Base-by-base conservation (phyloP, 2,797 vertebrate species). In the Nothura maculosa region DNA sequence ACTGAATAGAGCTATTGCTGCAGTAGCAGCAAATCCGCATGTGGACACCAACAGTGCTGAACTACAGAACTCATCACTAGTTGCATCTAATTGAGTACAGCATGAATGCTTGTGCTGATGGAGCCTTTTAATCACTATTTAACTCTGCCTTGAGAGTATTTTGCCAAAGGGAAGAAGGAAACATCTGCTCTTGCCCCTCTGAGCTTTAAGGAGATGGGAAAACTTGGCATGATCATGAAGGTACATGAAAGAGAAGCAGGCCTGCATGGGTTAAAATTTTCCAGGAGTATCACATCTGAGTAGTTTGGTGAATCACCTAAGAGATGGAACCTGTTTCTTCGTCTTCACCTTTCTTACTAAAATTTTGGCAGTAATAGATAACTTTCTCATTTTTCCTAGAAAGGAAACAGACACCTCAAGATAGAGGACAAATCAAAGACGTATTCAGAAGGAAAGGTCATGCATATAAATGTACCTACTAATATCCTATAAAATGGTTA, bases 341-440 rank as follows among this genome's bases (percentile, higher is more conserved):
- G 24, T 48, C 25, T 5, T 45, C 52, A 36, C 67, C 42, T 84
- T 84, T 70, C 42, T 84, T 84, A 87, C 14, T 69, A 27, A 86
- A 79, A 7, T 57, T 92, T 90, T 94, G 91, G 22, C 22, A 47
- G 30, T 22, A 21, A 67, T 25, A 34, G 45, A 34, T 13, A 38
- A 76, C 85, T 79, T n/a, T 52, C 10, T 94, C 21, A 69, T 15
- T 89, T 79, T 92, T 90, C 77, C 81, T 81, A 79, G 83, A 81
- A 86, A 86, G 48, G 57, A 94, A 92, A 79, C 6, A 92, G 66
- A 45, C 64, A 84, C 52, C 22, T 94, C 25, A 77, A 75, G 45
- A 64, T 48, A 54, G 73, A 48, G 28, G 20, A 50, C 30, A 74
- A 91, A 77, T 36, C 16, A 43, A 21, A 90, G 61, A 86, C 72